These are phyloP conservation scores for Cheiracanthium punctorium DNA, from an alignment of 2,888 invertebrate genomes.

Conservation along the genomic window DNA sequence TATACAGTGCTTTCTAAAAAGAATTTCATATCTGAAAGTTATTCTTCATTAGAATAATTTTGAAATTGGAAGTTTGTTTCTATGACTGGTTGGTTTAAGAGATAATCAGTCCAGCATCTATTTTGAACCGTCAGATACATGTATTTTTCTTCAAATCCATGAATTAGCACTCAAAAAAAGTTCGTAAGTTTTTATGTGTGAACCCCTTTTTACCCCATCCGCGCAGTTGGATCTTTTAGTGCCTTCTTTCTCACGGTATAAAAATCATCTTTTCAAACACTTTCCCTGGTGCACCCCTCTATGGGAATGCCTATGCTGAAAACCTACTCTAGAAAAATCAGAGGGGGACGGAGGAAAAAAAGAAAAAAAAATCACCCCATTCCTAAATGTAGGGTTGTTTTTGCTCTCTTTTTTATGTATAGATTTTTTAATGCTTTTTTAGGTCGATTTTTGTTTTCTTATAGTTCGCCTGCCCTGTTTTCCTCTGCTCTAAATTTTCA, in stretches of 20 bases:
- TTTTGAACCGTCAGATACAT: too few relatives aligned
- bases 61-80: too few relatives aligned
- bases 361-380: neutral
- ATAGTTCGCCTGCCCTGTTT: neutral
- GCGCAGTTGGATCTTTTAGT: neutral
- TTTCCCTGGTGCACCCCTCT: constrained; percentile 25
- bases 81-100: too few relatives aligned
- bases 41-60: too few relatives aligned
- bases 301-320: neutral
- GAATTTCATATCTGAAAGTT: too few relatives aligned
- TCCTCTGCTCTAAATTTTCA: neutral
- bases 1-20: too few relatives aligned
- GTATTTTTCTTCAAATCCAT: too few relatives aligned
- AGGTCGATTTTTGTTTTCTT: neutral
- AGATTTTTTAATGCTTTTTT: too few relatives aligned
- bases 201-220: constrained; percentile 13
- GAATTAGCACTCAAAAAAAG: too few relatives aligned
- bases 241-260: constrained; percentile 60
- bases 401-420: neutral
- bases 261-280: constrained; percentile 41
- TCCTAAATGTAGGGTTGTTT: neutral
- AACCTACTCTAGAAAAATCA: neutral
- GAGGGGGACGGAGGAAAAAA: neutral
- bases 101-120: too few relatives aligned
- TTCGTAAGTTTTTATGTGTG: neutral